Base-by-base conservation (phyloP, 2,113 vertebrate species). In the Gopherus flavomarginatus region DNA sequence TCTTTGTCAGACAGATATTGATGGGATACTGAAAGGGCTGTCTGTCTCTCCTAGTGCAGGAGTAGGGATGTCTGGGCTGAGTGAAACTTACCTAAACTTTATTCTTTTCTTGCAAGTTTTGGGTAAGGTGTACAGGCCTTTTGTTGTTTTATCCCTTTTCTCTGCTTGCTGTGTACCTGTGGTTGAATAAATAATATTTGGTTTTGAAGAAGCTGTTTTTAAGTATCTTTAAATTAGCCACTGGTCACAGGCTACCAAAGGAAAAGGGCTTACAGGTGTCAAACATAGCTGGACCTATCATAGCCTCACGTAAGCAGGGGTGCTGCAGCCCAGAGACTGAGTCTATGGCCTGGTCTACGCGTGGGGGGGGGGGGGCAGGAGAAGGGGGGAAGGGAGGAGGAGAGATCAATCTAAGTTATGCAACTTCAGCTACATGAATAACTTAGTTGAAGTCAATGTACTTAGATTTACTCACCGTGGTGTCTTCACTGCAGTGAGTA, bases 281-380 rank as follows among this genome's bases (percentile, higher is more conserved):
- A 78, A 14, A 27, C 24, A 3, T 11, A 47, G 65, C 8, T 38
- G n/a, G 65, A 11, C 19, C 42, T 27, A 21, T 14, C 38, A 27
- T 78, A 44, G 27, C 16, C 24, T 77, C 75, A 78, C 1, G 42
- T 42, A 27, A 27, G 38, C 42, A 47, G 42, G 38, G 11, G 38
- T 42, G n/a, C 53, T 82, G 21, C 52, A 82, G 21, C 22, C 21
- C 35, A 38, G n/a, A 38, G n/a, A 27, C 29, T 3, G 21, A 21
- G 53, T 54, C 53, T 50, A 50, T 14, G 50, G 50, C 50, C 50
- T 14, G 50, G 13, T 50, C 50, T 50, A 50, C 50, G 2, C 4
- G 13, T 4, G 14, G 13, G 12, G 49, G 12, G 49, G 3, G 49
- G 4, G 50, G 4, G 12, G 49, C 3, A 1, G 10, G 49, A 11